Base-by-base conservation (phyloP, 1,140 invertebrate genomes). In the Bombus ignitus region DNA sequence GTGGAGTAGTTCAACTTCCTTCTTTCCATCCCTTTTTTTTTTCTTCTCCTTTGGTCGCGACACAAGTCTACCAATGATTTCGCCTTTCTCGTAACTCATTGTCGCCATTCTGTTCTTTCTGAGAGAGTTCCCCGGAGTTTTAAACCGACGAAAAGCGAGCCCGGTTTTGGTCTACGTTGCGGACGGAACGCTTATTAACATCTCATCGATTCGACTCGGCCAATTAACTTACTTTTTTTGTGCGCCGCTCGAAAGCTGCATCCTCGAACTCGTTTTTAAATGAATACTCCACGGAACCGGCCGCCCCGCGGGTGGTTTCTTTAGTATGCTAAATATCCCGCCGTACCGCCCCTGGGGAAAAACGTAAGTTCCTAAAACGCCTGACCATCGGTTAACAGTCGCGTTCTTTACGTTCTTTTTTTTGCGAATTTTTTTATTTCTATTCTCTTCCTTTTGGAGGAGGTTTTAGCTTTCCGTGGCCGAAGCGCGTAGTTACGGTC, bases 251-350 rank as follows among this genome's bases (percentile, higher is more conserved):
- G 42, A 72, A 62, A 79, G 70, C 83, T 74, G 57, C 77, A 80
- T 85, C 83, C 66, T 72, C 76, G 62, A 89, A 68, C 62, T 87
- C n/a, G 74, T 83, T 72, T 77, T 88, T 71, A 88, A 82, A 57
- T 78, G 89, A 90, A 83, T 79, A 87, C 76, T 91, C 85, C 89
- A 87, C 77, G 83, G 72, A 72, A 74, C 81, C 73, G 57, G 37
- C 47, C n/a, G 72, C 87, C 86, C 92, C 79, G 92, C 82, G 83
- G 90, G 84, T 78, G 78, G 88, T 18, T 91, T 90, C 91, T 94
- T 94, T 94, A 94, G 91, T 94, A 94, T 94, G 93, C 91, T 91
- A 94, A 94, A 91, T 91, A 92, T 77, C 84, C 83, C 87, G 79
- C 70, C 77, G 88, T 80, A 88, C 82, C 77, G 87, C 82, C 86